Conservation (phyloP, 2,888 invertebrate genomes). For the Cerceris ruficornis region DNA sequence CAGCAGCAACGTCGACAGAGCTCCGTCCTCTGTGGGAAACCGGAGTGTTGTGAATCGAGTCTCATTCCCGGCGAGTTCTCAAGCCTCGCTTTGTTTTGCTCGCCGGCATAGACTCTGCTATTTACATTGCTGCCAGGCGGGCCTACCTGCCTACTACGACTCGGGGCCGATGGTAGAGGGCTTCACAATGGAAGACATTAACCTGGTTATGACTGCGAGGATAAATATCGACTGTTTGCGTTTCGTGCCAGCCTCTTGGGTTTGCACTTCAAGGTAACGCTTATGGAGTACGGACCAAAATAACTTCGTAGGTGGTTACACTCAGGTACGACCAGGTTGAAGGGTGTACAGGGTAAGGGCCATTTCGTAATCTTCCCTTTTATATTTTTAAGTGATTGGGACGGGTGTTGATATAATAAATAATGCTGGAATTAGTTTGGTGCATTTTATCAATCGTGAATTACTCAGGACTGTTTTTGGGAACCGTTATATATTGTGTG, state of each 20-base stretch:
- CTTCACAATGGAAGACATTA: conserved; percentile 9
- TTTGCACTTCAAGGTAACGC: background rate
- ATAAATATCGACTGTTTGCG: background rate
- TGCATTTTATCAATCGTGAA: too few species aligned
- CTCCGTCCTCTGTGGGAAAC: conserved; percentile 60
- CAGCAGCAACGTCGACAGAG: background rate
- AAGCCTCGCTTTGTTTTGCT: conserved; percentile 41
- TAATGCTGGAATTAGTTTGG: too few species aligned
- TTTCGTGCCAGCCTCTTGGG: background rate
- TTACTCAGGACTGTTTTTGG: too few species aligned
- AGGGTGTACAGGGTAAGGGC: too few species aligned
- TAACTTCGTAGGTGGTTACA: background rate
- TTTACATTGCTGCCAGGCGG: conserved; percentile 25
- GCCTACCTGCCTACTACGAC: background rate
- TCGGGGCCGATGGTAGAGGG: background rate
- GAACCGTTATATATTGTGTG: too few species aligned
- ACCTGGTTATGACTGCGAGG: background rate
- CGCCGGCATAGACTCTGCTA: conserved; percentile 8
- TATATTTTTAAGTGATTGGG: too few species aligned
- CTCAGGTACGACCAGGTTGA: too few species aligned
- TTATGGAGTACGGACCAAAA: background rate
- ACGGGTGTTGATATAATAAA: too few species aligned
- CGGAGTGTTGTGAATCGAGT: conserved; percentile 47
- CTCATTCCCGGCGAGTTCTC: conserved; percentile 40
- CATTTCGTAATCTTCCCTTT: too few species aligned